These are phyloP conservation scores for Turnix velox DNA, from an alignment of 2,113 vertebrate species.

Conservation along the genomic window DNA sequence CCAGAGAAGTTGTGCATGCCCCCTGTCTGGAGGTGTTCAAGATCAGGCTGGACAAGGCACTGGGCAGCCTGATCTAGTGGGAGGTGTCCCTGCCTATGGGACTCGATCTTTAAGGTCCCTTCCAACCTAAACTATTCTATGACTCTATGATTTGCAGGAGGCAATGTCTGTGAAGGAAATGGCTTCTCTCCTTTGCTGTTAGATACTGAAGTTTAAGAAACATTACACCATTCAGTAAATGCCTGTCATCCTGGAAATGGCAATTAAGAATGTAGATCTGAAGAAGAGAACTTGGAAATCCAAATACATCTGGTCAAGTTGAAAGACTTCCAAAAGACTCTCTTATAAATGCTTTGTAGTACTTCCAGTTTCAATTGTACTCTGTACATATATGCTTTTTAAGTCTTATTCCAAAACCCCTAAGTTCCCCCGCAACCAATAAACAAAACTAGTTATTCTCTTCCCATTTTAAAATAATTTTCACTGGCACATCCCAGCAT, in stretches of 20 bases:
- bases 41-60: no score
- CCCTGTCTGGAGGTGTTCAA: no score
- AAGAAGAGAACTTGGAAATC: background rate
- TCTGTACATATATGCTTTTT: background rate
- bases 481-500: background rate
- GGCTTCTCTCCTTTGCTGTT: background rate
- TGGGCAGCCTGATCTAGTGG: no score
- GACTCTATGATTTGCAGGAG: conserved; percentile 11
- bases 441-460: background rate
- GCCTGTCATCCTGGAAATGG: background rate
- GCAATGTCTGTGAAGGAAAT: background rate
- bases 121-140: no score
- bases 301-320: background rate
- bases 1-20: no score
- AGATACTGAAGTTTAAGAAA: background rate
- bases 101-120: no score
- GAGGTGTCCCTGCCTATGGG: no score
- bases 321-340: background rate
- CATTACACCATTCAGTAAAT: background rate
- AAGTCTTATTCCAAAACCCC: background rate
- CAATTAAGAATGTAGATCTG: background rate
- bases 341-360: background rate
- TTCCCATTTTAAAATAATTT: background rate
- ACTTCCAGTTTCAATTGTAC: background rate
- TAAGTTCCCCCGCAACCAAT: background rate